Evolutionary conservation across 2,888 invertebrate species (phyloP), one percentile per base, ranked within the genome.

Genomic region (Antheraea yamamai): DNA sequence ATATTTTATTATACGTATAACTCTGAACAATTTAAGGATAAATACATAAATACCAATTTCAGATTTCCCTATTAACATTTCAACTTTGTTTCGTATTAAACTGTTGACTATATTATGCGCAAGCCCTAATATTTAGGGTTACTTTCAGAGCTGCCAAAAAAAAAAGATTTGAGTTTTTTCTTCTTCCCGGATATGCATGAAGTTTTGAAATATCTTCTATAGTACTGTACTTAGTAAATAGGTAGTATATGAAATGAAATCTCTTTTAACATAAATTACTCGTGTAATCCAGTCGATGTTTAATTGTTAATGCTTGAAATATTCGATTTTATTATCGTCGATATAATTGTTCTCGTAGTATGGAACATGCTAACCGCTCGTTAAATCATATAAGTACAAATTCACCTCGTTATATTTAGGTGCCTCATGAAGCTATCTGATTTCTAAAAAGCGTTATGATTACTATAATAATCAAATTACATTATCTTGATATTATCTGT

Each of bases 281-380:
- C 78, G 79, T 80, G 77, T 82, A 77, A 82, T 82, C 79, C 81
- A 84, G 82, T 79, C 80, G 81, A 82, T 80, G 80, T 81, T 81
- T 81, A 85, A 85, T 85, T 83, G 83, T 79, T 79, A 79, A 81
- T 76, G 23, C 82, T 84, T 80, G 82, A 85, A 82, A 85, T 85
- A 84, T 84, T 82, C 81, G 79, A 83, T 85, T 84, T 84, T 85
- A 83, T 84, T 84, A 79, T 81, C 79, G 79, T 77, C 81, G 75
- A 76, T 79, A 55, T 80, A 79, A 81, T 83, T 83, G 79, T 85
- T 81, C 30, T 14, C 14, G 81, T 78, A 77, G 81, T 76, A 81
- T 77, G 78, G 77, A 79, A 77, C 88, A 89, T 87, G 87, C 84
- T 76, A 88, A 79, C 80, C 76, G 80, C 76, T 83, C 84, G 81